These are phyloP conservation scores for Ceyx cyanopectus DNA, from an alignment of 2,113 vertebrate genomes.

Conservation along the genomic window DNA sequence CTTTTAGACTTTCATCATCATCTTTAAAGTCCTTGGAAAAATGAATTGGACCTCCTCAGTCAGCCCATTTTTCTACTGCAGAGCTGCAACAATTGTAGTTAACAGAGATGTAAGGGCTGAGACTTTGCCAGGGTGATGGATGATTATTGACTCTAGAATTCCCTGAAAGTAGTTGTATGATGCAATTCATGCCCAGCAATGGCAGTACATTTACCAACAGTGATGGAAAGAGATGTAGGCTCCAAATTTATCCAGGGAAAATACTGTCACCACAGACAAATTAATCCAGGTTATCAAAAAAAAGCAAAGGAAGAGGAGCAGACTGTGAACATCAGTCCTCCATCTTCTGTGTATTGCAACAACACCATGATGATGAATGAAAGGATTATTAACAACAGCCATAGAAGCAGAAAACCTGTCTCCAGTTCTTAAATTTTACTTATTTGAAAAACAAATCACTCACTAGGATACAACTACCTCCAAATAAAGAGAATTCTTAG, in stretches of 20 bases:
- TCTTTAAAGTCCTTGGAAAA: background rate
- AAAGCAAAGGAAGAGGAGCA: background rate
- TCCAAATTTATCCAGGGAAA: slow-evolving; percentile 3
- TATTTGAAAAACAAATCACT: background rate
- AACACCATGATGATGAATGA: background rate
- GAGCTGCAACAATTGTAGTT: background rate
- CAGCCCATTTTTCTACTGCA: slow-evolving; percentile 3
- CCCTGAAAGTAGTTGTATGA: slow-evolving; percentile 10
- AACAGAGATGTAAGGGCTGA: slow-evolving; percentile 6
- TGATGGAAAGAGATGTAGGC: background rate
- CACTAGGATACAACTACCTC: background rate
- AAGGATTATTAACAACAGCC: background rate
- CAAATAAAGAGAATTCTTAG: background rate
- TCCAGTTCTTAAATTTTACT: background rate
- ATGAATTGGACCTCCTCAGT: background rate
- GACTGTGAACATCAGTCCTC: background rate
- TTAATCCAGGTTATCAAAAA: background rate
- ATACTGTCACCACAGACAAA: background rate
- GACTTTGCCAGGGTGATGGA: slow-evolving; percentile 19
- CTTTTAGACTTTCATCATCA: background rate
- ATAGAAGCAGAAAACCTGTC: background rate
- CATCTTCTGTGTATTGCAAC: background rate
- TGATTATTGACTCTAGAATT: slow-evolving; percentile 13
- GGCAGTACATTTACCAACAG: background rate
- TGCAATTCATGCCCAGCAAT: slow-evolving; percentile 1